Base-by-base conservation (phyloP, 2,113 vertebrate species). In the Phasianus colchicus region DNA sequence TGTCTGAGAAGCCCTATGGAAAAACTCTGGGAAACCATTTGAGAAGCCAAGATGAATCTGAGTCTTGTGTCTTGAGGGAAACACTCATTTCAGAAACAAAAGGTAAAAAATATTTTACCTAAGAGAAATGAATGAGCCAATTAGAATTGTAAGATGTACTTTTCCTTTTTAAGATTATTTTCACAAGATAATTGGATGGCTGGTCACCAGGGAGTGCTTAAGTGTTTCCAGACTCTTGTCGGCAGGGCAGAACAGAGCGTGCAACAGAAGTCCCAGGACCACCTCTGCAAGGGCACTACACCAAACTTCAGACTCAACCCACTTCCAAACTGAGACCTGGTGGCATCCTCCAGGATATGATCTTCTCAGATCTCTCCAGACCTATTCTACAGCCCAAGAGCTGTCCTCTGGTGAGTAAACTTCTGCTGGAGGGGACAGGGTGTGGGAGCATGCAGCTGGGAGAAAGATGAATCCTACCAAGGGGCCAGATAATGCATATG, bases 351-450 rank as follows among this genome's bases (percentile, higher is more conserved):
- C 54, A 88, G 61, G 76, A 61, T 11, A 7, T 6, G 50, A 63
- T 13, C 67, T 75, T 71, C 36, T 18, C 50, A 86, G 64, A 88
- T 32, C 7, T 88, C 69, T 93, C 40, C 89, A 95, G 61, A 61
- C 17, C 48, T 50, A 17, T 57, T 66, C 88, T 67, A 83, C 64
- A 81, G 32, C n/a, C 67, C 43, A 73, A 57, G 63, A 85, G 5
- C 34, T 88, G 55, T 8, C 24, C 50, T 86, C 87, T 91, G 93
- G 79, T 93, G 92, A 95, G 83, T 78, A 74, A 13, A 16, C 48
- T 86, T 73, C 54, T 83, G 58, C 4, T 77, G 29, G 71, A 80
- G 17, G 64, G 45, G 27, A 54, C n/a, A 61, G 14, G 32, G 69
- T 84, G 18, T 82, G 34, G 29, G 66, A 24, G 10, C 1, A n/a